Percentiles rank a stretch among this genome's conserved stretches.
Evolutionary conservation across 2,888 invertebrate species (phyloP).

Genomic region (Andrena hattorfiana): DNA sequence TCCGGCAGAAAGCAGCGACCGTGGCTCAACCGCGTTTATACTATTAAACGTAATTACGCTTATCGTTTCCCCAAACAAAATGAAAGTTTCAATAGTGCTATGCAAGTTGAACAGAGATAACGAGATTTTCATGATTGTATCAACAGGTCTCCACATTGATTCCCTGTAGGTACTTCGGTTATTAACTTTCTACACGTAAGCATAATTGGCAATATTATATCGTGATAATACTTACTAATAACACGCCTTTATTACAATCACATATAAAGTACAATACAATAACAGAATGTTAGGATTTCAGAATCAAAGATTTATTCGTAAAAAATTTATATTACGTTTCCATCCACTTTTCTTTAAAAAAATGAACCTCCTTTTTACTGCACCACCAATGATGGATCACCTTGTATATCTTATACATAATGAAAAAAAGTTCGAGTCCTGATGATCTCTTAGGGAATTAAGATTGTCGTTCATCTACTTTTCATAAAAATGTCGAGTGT

Average conservation of each 20-base stretch:
- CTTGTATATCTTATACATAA: too few species aligned
- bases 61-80: neutral
- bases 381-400: too few species aligned
- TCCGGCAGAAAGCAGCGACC: neutral
- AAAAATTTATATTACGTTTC: too few species aligned
- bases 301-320: too few species aligned
- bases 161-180: neutral
- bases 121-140: conserved; percentile 13
- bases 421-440: too few species aligned
- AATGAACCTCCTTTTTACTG: too few species aligned
- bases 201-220: neutral
- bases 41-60: conserved; percentile 8
- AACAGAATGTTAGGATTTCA: too few species aligned
- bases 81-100: conserved; percentile 18
- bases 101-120: conserved; percentile 14
- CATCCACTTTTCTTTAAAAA: too few species aligned
- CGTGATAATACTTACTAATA: too few species aligned
- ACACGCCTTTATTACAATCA: neutral
- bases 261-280: neutral
- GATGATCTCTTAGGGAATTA: too few species aligned
- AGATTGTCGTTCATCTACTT: neutral
- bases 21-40: neutral
- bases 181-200: neutral
- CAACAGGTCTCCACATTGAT: conserved; percentile 43
- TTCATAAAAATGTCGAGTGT: neutral